Conservation (phyloP, 2,888 invertebrate species). For the Caenorhabditis becei region DNA sequence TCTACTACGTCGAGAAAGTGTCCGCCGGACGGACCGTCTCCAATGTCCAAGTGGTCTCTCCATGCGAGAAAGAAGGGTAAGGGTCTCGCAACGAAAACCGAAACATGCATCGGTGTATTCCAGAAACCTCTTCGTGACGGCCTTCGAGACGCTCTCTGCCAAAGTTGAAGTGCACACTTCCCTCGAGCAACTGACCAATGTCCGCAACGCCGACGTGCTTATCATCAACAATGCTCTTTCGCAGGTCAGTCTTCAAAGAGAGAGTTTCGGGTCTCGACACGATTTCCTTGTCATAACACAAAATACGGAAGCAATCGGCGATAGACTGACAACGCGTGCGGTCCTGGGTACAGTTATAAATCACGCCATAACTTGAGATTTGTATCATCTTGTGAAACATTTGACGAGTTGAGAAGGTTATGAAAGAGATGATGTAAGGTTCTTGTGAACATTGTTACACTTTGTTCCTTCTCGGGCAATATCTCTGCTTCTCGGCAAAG, state of each 20-base stretch:
- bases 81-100: background rate
- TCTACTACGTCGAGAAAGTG: slow-evolving; percentile 48
- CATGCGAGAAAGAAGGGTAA: slow-evolving; percentile 53
- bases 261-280: too few species aligned
- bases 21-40: slow-evolving; percentile 27
- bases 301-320: background rate
- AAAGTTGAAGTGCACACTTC: slow-evolving; percentile 37
- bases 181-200: slow-evolving; percentile 34
- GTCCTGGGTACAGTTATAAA: background rate
- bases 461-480: too few species aligned
- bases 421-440: too few species aligned
- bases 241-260: slow-evolving; percentile 15
- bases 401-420: too few species aligned
- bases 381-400: background rate
- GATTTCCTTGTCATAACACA: too few species aligned
- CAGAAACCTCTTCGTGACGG: slow-evolving; percentile 26
- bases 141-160: slow-evolving; percentile 7
- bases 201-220: slow-evolving; percentile 48
- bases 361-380: background rate
- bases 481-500: background rate
- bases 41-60: slow-evolving; percentile 60
- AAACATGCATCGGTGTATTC: slow-evolving; percentile 5
- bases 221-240: slow-evolving; percentile 52
- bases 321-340: background rate
- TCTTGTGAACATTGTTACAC: background rate